phyloP scores from a whole-genome alignment of 2,113 vertebrate species.

The Seriola dumerili region DNA sequence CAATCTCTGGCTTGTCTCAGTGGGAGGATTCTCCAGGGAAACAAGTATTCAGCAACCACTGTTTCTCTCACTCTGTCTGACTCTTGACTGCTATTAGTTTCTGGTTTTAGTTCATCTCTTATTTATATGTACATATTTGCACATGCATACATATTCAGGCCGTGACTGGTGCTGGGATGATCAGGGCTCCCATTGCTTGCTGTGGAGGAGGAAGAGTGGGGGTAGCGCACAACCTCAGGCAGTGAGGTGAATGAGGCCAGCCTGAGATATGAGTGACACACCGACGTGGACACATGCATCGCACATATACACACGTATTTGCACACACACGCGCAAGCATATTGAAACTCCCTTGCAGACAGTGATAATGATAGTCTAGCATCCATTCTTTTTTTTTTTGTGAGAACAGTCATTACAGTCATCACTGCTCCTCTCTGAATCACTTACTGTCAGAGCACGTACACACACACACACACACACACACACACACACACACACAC shows the following conservation, averaged over 20 bases:
- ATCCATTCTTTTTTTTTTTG: slow-evolving; percentile 58
- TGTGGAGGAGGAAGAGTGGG: not conserved
- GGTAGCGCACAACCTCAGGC: not conserved
- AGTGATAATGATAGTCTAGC: slow-evolving; percentile 55
- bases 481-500: slow-evolving; percentile 21
- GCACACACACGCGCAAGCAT: slow-evolving; percentile 5
- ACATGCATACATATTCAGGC: slow-evolving; percentile 44
- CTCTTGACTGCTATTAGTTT: slow-evolving; percentile 36
- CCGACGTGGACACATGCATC: not conserved
- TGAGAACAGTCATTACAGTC: slow-evolving; percentile 68
- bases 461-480: slow-evolving; percentile 26
- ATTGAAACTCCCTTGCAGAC: slow-evolving; percentile 38
- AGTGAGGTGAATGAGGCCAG: slow-evolving; percentile 20
- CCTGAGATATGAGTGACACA: slow-evolving; percentile 29
- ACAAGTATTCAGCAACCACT: slow-evolving; percentile 9
- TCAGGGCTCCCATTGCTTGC: not conserved
- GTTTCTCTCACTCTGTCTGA: slow-evolving; percentile 22
- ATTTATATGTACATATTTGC: slow-evolving; percentile 59
- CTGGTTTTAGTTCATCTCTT: slow-evolving; percentile 63
- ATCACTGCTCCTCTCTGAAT: slow-evolving; percentile 59
- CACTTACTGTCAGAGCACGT: slow-evolving; percentile 55
- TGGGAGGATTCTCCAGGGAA: slow-evolving; percentile 35
- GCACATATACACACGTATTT: not conserved
- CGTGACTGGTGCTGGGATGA: not conserved
- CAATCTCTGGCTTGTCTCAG: slow-evolving; percentile 28